Evolutionary conservation across 2,888 invertebrate species (phyloP), one percentile per base, ranked within the genome.

Genomic region (Ptilodon capucinus): DNA sequence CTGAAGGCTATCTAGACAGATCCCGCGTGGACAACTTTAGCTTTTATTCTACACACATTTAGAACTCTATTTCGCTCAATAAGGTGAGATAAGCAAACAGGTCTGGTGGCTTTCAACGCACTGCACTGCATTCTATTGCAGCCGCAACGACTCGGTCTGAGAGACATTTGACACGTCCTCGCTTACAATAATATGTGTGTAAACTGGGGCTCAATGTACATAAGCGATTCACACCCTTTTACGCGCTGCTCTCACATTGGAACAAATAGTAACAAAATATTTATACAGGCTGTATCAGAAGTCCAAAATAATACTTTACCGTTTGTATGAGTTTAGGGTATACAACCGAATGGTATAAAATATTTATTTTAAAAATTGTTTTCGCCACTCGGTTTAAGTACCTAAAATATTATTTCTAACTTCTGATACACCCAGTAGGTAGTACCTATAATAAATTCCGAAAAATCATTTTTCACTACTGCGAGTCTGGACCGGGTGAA

Each of bases 91-190:
- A 76, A 77, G 80, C 75, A 79, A 84, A 85, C 84, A 80, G 79
- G 84, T 82, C 83, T 79, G 76, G 79, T 76, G 65, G 84, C 84
- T 84, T 84, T 85, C 79, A 82, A 80, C 76, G 81, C 74, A 74
- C 65, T 73, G 68, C 73, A 56, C 76, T 80, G 81, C 86, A 86
- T 86, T 86, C 84, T 86, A 84, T 86, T 81, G 86, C 81, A 78
- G 83, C 79, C 79, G 67, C 82, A 81, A 74, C 80, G 76, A 80
- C 76, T 77, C 81, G 77, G 72, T 74, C 71, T 74, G 72, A 72
- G 79, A 81, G 88, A 88, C 86, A 89, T 86, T 85, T 87, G 87
- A 89, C 88, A 88, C 84, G 81, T 84, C 76, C 72, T 74, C 76
- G 72, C 63, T 78, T 76, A 83, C 81, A 82, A 25, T 25, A 25